Base-by-base conservation (phyloP, 1,140 invertebrate species). In the Brachystomella parvula region DNA sequence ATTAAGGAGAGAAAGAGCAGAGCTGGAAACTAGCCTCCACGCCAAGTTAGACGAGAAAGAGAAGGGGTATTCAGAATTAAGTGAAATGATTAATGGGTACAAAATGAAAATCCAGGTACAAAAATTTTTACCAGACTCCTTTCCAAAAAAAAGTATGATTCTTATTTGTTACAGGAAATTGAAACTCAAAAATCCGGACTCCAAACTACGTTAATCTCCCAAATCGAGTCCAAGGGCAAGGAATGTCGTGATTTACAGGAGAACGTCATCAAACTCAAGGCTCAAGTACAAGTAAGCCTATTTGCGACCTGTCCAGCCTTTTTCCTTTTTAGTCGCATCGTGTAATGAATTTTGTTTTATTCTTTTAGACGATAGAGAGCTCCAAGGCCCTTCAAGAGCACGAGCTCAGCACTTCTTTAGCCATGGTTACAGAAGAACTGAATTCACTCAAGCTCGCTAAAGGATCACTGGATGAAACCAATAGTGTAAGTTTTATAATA, bases 31-130 rank as follows among this genome's bases (percentile, higher is more conserved):
- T 1, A 58, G 61, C 9, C 58, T 70, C 39, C 17, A 35, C 17
- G 29, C 63, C 9, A 49, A 61, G 28, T 12, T 70, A 6, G 53
- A 61, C 6, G 30, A 58, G 9, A 66, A 66, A 35, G 47, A 57
- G 15, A 32, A 63, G 19, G 32, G 56, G 39, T 63, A 53, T 39
- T 39, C 53, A 44, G 29, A 63, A 47, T 30, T 70, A 30, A 58
- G 67, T 6, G 47, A 39, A 24, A 33, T 29, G 2, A 9, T 72
- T 6, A 39, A 15, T 26, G 61, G 65, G 26, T 62, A 70, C 30
- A 66, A 72, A 44, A 31, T 31, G 26, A 62, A 72, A 66, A 61
- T 72, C n/a, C 47, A 69, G 65, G 71, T 72, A 66, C 19, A 21
- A 44, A 24, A 56, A 44, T 39, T 21, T 61, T 6, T 29, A 6